phyloP scores from a whole-genome alignment of 2,888 invertebrate species.

The Nomada ferruginata region DNA sequence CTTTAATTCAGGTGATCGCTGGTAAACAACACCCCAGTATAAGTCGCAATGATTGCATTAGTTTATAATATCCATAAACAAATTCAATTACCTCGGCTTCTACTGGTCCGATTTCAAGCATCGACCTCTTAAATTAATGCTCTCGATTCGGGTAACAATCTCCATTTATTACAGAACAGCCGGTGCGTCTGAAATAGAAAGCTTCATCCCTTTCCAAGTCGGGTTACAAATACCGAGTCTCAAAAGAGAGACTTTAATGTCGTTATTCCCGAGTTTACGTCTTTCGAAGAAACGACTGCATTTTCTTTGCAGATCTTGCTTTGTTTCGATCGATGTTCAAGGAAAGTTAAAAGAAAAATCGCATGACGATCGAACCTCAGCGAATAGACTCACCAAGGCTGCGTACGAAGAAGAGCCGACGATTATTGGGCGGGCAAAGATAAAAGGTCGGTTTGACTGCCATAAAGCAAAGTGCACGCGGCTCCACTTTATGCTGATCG shows the following conservation, averaged over 20 bases:
- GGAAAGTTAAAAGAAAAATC: conserved; percentile 37
- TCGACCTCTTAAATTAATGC: neutral
- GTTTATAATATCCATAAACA: too few relatives aligned
- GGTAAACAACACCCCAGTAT: too few relatives aligned
- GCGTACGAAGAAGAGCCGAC: conserved; percentile 51
- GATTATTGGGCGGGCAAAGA: conserved; percentile 77
- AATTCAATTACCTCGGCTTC: too few relatives aligned
- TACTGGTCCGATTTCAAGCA: too few relatives aligned
- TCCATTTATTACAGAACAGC: too few relatives aligned
- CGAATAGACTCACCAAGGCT: conserved; percentile 44
- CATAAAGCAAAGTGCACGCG: conserved; percentile 79
- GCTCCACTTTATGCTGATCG: conserved; percentile 81
- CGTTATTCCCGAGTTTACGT: conserved; percentile 36
- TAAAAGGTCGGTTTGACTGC: conserved; percentile 75
- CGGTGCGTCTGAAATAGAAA: neutral
- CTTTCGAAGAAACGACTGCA: conserved; percentile 29
- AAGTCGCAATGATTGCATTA: too few relatives aligned
- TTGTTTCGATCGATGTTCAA: conserved; percentile 56
- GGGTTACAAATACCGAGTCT: neutral
- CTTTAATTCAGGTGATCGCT: too few relatives aligned
- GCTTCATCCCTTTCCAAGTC: neutral
- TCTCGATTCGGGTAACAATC: too few relatives aligned
- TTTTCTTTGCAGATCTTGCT: conserved; percentile 45
- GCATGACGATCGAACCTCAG: conserved; percentile 42
- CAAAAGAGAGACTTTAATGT: conserved; percentile 6